Conservation (phyloP, 2,797 vertebrate species). For the Myripristis murdjan region DNA sequence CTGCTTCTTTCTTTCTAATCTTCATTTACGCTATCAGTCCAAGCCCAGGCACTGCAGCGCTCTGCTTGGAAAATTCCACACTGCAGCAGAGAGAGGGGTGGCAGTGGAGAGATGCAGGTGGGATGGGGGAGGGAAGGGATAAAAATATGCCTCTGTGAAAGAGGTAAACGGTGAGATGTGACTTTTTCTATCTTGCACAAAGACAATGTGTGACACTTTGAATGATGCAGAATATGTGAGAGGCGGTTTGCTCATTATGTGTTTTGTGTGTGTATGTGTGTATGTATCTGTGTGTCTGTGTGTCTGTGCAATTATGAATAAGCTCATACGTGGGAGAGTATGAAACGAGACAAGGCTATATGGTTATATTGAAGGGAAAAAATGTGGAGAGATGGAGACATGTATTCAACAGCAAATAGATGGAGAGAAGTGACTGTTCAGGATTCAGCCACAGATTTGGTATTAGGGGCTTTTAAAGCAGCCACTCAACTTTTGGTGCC, state of each 20-base stretch:
- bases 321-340: not conserved
- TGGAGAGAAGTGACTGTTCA: too few species aligned
- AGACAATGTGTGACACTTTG: slow-evolving; percentile 11
- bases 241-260: not conserved
- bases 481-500: too few species aligned
- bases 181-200: slow-evolving; percentile 19
- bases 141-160: slow-evolving; percentile 22
- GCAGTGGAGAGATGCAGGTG: slow-evolving; percentile 38
- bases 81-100: slow-evolving; percentile 72
- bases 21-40: slow-evolving; percentile 44
- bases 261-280: too few species aligned
- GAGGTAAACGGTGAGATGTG: slow-evolving; percentile 37
- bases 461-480: too few species aligned
- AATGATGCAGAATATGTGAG: slow-evolving; percentile 18
- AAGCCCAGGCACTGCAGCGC: slow-evolving; percentile 68
- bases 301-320: slow-evolving; percentile 5
- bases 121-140: slow-evolving; percentile 27
- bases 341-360: not conserved
- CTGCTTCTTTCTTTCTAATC: slow-evolving; percentile 44
- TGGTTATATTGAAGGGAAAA: not conserved
- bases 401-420: slow-evolving; percentile 6
- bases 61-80: slow-evolving; percentile 81
- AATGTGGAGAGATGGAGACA: not conserved
- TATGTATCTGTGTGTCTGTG: slow-evolving; percentile 5
- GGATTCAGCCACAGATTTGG: too few species aligned